Conservation (phyloP, 2,797 vertebrate genomes). For the Syngnathus rostellatus region DNA sequence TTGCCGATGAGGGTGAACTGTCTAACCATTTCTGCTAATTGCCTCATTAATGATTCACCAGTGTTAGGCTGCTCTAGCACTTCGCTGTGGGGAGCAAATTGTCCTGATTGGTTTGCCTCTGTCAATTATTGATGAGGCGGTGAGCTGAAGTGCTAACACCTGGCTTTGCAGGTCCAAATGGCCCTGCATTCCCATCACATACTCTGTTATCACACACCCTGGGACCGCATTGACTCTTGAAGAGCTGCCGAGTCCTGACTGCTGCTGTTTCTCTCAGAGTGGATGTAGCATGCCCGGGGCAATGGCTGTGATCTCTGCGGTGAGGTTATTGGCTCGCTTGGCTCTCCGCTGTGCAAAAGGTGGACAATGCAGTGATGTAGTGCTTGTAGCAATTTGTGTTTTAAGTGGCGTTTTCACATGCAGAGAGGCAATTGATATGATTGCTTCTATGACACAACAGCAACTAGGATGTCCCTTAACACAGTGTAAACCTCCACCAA, state of each 20-base stretch:
- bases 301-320: constrained; percentile 43
- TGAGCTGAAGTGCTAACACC: constrained; percentile 72
- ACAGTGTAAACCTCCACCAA: background rate
- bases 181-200: constrained; percentile 59
- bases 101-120: constrained; percentile 77
- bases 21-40: constrained; percentile 77
- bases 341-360: constrained; percentile 27
- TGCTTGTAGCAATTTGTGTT: constrained; percentile 17
- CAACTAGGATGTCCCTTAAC: background rate
- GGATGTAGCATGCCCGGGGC: constrained; percentile 41
- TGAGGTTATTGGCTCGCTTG: constrained; percentile 39
- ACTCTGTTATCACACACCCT: constrained; percentile 54
- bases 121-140: constrained; percentile 79
- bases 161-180: constrained; percentile 69
- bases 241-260: constrained; percentile 27
- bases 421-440: background rate
- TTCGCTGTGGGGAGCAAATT: constrained; percentile 75
- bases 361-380: constrained; percentile 26
- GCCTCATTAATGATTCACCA: constrained; percentile 79
- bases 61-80: constrained; percentile 71
- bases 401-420: background rate
- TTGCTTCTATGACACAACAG: background rate
- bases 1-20: constrained; percentile 58
- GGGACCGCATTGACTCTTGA: constrained; percentile 44
- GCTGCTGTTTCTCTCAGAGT: constrained; percentile 36